Evolutionary conservation across 2,113 vertebrate genomes (phyloP), one percentile per base, ranked within the genome.

Genomic region (Cervus canadensis): DNA sequence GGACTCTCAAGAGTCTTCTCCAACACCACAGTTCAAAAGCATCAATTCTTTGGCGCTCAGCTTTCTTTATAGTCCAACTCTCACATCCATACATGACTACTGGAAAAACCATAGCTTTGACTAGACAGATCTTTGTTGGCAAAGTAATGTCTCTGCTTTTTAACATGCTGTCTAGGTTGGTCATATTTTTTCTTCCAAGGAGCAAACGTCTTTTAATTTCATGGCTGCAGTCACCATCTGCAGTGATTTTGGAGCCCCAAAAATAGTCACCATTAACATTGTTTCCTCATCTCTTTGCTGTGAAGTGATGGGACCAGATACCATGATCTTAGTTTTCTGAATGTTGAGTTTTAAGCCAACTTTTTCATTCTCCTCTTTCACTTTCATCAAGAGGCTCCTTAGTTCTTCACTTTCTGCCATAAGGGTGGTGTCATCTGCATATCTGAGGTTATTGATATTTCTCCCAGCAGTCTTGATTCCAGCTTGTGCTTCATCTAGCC

Each of bases 41-140:
- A 23, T 71, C n/a, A 71, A 36, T 71, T 71, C 64, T 71, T 71
- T 0, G 1, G 64, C 0, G 0, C 64, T 71, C n/a, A 71, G 19
- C 64, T 12, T 71, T 71, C n/a, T 36, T 71, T 12, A 21, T 3
- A 23, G n/a, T 71, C n/a, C n/a, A 71, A 3, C n/a, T 71, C 67
- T 71, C n/a, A 71, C 67, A 71, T 71, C n/a, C n/a, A 23, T 71
- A 12, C 64, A 36, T 36, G 19, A 12, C 64, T 36, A 36, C 9
- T 71, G n/a, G 19, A 71, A 71, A 71, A 71, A 71, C 17, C 64
- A 71, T 71, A 11, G 64, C n/a, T 36, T 71, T 36, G 64, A 36
- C n/a, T 71, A 71, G n/a, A 12, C 0, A 5, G n/a, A 36, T 19
- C 64, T 71, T 71, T 71, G 9, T 71, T 36, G n/a, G n/a, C 64